These are phyloP conservation scores for Drosophila insularis DNA, from an alignment of 1,140 invertebrate genomes.

Conservation along the genomic window DNA sequence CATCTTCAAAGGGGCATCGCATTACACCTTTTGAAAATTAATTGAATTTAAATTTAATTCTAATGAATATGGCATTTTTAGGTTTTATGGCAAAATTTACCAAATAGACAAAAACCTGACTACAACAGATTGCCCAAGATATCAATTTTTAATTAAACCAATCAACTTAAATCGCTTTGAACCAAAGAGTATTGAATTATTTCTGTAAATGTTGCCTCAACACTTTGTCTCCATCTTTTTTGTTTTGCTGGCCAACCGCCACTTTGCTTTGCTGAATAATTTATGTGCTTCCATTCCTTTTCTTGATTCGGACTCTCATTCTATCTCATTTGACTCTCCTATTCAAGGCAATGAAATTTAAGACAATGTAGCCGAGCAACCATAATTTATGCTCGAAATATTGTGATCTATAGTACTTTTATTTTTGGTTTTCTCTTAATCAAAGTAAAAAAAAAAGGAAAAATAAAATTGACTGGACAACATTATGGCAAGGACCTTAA, in stretches of 20 bases:
- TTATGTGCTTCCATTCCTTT: conserved; percentile 29
- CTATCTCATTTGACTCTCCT: not conserved
- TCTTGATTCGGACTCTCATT: conserved; percentile 11
- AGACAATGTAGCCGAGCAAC: conserved; percentile 33
- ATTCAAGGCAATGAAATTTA: conserved; percentile 33
- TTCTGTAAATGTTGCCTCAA: conserved; percentile 6
- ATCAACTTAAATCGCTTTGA: not conserved
- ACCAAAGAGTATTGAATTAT: not conserved
- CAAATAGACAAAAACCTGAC: no score
- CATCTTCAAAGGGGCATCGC: no score
- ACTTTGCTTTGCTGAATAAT: conserved; percentile 24
- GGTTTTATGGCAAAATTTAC: no score
- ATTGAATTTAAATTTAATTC: no score
- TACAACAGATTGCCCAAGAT: not conserved
- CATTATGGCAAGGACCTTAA: conserved; percentile 11
- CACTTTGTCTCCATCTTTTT: not conserved
- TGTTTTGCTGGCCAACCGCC: not conserved
- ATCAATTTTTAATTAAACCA: not conserved
- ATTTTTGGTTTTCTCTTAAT: not conserved
- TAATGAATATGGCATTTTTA: no score
- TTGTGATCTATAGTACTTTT: conserved; percentile 6
- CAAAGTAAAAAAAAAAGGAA: conserved; percentile 16
- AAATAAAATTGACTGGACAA: conserved; percentile 23
- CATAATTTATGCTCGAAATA: conserved; percentile 49
- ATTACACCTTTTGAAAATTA: no score